These are phyloP conservation scores for Myzus persicae DNA, from an alignment of 1,140 invertebrate species.

Conservation along the genomic window DNA sequence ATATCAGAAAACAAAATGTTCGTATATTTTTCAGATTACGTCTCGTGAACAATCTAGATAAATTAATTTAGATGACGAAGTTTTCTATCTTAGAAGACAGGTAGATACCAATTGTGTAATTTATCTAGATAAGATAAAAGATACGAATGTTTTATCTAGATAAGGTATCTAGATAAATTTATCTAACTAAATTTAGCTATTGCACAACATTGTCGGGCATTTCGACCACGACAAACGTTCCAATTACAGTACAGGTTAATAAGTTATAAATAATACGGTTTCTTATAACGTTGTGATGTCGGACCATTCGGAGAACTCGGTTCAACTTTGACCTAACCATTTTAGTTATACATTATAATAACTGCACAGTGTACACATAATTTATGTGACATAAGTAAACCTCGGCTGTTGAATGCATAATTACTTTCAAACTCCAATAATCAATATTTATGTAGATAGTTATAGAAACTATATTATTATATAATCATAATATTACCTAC, in stretches of 20 bases:
- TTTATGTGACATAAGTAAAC: not conserved
- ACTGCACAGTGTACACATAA: not conserved
- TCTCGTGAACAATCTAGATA: no score
- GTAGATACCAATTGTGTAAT: no score
- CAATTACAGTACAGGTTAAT: not conserved
- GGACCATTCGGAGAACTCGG: not conserved
- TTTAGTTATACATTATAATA: not conserved
- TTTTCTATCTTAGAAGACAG: no score
- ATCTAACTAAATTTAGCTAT: no score
- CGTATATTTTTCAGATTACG: no score
- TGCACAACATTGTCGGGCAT: no score
- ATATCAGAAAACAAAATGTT: no score
- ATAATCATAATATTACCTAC: not conserved
- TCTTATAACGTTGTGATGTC: not conserved
- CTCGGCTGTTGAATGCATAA: not conserved
- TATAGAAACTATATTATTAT: not conserved
- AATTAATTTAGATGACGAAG: no score
- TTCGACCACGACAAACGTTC: not conserved
- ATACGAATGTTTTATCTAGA: no score
- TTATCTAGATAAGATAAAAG: no score
- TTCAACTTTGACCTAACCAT: not conserved
- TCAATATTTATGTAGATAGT: not conserved
- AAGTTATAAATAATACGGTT: fast-evolving
- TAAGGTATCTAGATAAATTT: no score
- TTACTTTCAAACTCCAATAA: not conserved